Evolutionary conservation across 1,140 invertebrate species (phyloP), one percentile per base, ranked within the genome.

Genomic region (Lysiphlebus fabarum): DNA sequence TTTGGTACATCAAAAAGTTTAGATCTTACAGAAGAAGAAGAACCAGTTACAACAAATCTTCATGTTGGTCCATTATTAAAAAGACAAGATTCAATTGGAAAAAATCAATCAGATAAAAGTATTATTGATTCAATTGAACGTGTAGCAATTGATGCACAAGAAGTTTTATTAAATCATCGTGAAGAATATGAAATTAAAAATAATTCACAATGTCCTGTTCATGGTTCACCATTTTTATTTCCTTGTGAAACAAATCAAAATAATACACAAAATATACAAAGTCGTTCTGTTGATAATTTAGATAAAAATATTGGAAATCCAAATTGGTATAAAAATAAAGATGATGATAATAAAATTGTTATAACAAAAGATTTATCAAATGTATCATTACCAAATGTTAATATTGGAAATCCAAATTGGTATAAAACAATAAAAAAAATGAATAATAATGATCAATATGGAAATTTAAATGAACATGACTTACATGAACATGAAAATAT

Each of bases 31-130:
- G 74, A 76, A 38, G 73, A 75, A 14, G 49, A 42, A 40, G 69
- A 72, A 2, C 47, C 73, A 1, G 66, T 79, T 5, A 76, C 75
- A 7, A 74, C 73, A 1, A 76, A 75, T 56, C 65, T 78, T 2
- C 74, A 78, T 56, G 69, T 78, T 0, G 76, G 76, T 4, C 75
- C 74, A 2, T 56, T 78, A 17, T 37, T 71, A 11, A 72, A 67
- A 12, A 67, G 63, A 14, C 61, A 66, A 17, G 75, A 78, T 12
- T 64, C 65, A 0, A 55, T 55, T 2, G 9, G 9, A 1, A 69
- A 58, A 50, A 70, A 67, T 41, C 69, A 67, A 36, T 71, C 70
- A 0, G 70, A 72, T 48, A 65, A 70, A 0, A 74, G 65, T 42
- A 65, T 70, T 9, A 69, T 70, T n/a, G 70, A 73, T 50, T 71